Evolutionary conservation across 2,113 vertebrate species (phyloP).

Genomic region (Cygnus buccinator): DNA sequence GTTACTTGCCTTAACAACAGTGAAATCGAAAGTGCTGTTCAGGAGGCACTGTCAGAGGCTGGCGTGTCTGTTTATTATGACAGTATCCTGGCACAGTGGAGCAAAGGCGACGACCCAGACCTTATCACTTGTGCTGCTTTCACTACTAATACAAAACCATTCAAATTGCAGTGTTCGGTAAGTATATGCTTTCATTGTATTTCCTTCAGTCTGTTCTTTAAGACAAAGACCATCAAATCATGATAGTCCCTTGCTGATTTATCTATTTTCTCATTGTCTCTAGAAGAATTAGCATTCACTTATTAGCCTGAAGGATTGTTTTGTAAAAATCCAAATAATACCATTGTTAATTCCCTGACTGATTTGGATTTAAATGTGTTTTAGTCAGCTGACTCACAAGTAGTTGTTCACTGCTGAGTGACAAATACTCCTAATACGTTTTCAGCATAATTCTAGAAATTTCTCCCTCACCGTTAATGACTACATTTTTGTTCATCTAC

Average conservation of each 20-base stretch:
- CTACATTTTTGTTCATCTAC: not conserved
- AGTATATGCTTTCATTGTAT: constrained; percentile 55
- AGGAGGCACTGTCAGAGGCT: constrained; percentile 45
- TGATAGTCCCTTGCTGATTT: not conserved
- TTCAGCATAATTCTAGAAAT: not conserved
- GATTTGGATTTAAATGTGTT: not conserved
- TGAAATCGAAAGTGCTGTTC: constrained; percentile 62
- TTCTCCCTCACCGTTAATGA: not conserved
- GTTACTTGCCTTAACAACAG: constrained; percentile 75
- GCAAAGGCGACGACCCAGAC: constrained; percentile 65
- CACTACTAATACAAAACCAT: constrained; percentile 62
- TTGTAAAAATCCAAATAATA: not conserved
- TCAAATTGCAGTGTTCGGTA: constrained; percentile 84
- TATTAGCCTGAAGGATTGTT: not conserved
- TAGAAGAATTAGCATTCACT: not conserved
- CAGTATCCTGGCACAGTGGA: constrained; percentile 82
- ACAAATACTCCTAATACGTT: not conserved
- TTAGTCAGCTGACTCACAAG: not conserved
- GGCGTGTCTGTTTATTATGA: constrained; percentile 73
- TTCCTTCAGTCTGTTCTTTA: not conserved
- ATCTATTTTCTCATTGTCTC: not conserved
- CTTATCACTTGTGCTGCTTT: constrained; percentile 82
- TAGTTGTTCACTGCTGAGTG: not conserved
- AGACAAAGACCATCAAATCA: not conserved
- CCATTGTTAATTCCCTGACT: not conserved